These are phyloP conservation scores for Etheostoma spectabile DNA, from an alignment of 2,113 vertebrate species.

Conservation along the genomic window DNA sequence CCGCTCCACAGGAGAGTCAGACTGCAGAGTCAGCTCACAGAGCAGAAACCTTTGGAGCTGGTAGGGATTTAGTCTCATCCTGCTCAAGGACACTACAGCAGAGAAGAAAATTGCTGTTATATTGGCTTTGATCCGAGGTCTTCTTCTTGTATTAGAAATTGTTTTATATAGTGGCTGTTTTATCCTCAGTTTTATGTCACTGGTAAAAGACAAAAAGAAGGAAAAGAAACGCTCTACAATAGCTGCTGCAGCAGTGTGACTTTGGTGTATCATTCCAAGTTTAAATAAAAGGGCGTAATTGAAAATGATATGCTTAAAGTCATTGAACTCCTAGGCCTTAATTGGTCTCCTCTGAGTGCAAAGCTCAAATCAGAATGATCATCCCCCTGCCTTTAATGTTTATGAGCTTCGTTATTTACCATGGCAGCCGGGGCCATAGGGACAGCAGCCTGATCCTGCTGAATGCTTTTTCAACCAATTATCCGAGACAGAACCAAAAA, in stretches of 20 bases:
- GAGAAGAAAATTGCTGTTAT: slow-evolving; percentile 11
- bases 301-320: slow-evolving; percentile 50
- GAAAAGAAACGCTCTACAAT: background rate
- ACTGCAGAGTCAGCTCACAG: slow-evolving; percentile 52
- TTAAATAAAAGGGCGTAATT: slow-evolving; percentile 36
- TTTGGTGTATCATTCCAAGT: slow-evolving; percentile 15
- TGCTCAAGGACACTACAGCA: slow-evolving; percentile 62
- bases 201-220: background rate
- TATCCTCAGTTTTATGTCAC: background rate
- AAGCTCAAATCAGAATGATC: slow-evolving; percentile 68
- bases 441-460: slow-evolving; percentile 56
- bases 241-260: background rate
- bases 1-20: slow-evolving; percentile 30
- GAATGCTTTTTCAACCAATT: slow-evolving; percentile 70
- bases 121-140: background rate
- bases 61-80: slow-evolving; percentile 45
- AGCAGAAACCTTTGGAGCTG: slow-evolving; percentile 36
- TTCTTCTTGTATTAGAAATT: slow-evolving; percentile 1
- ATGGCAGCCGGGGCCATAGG: slow-evolving; percentile 65
- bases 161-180: background rate
- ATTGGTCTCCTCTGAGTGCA: slow-evolving; percentile 63
- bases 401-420: slow-evolving; percentile 69
- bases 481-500: slow-evolving; percentile 61
- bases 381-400: slow-evolving; percentile 71
- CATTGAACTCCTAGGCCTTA: slow-evolving; percentile 34